phyloP scores from a whole-genome alignment of 2,797 vertebrate genomes.

The Graptemys geographica region DNA sequence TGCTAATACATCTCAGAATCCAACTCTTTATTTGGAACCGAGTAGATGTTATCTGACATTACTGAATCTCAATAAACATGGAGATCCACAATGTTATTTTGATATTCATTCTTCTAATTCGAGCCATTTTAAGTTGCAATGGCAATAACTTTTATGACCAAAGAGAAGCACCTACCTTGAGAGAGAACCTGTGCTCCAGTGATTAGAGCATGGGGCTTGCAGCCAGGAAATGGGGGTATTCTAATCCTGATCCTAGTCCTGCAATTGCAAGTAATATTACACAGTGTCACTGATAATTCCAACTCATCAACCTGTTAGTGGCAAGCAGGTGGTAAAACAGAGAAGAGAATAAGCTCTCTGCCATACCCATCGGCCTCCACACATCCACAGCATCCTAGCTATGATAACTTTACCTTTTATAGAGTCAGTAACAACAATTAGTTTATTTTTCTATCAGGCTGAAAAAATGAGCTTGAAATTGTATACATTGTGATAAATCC shows the following conservation, averaged over 20 bases:
- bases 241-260: neutral
- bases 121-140: rapidly evolving
- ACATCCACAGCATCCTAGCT: neutral
- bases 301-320: neutral
- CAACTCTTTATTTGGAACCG: neutral
- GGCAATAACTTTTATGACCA: neutral
- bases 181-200: neutral
- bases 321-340: neutral
- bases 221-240: neutral
- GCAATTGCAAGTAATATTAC: neutral
- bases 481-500: neutral
- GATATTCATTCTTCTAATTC: neutral
- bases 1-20: neutral
- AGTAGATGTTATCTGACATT: neutral
- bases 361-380: neutral
- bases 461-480: neutral
- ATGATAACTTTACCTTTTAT: neutral
- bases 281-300: neutral
- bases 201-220: neutral
- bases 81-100: neutral
- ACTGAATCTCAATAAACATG: neutral
- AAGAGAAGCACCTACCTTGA: neutral
- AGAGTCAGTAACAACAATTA: neutral
- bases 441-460: neutral
- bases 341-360: neutral